Conservation (phyloP, 2,888 invertebrate genomes). For the Lithophane socia region DNA sequence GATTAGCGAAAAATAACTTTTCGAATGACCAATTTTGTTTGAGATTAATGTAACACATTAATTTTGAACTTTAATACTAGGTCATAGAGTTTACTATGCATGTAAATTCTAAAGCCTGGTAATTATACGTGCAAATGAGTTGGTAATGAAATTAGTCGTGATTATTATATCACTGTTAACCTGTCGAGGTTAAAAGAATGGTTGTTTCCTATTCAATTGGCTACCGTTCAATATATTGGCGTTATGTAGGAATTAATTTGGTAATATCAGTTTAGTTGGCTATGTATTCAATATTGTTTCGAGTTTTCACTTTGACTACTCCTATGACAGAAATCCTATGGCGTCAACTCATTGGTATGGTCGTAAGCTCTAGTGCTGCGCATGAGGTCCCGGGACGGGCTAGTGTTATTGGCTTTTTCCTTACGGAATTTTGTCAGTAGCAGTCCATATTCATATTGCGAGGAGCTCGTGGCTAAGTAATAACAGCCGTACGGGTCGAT, state of each 20-base stretch:
- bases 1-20: neutral
- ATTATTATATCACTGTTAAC: conserved; percentile 42
- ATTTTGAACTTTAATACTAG: conserved; percentile 8
- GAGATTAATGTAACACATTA: neutral
- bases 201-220: conserved; percentile 42
- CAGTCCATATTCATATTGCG: too few species aligned
- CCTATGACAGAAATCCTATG: neutral
- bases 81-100: neutral
- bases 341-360: too few species aligned
- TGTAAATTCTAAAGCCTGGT: neutral
- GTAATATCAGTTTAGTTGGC: neutral
- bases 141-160: conserved; percentile 42
- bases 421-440: too few species aligned
- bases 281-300: neutral
- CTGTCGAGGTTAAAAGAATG: conserved; percentile 37
- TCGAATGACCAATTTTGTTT: neutral
- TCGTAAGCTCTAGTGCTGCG: too few species aligned
- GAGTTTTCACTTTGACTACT: neutral
- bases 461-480: too few species aligned
- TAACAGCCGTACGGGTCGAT: too few species aligned
- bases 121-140: conserved; percentile 31
- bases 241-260: conserved; percentile 1
- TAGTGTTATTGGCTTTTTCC: too few species aligned
- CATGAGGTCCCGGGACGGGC: too few species aligned
- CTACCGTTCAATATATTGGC: conserved; percentile 12